These are phyloP conservation scores for Phaedon cochleariae DNA, from an alignment of 2,888 invertebrate species.

Conservation along the genomic window DNA sequence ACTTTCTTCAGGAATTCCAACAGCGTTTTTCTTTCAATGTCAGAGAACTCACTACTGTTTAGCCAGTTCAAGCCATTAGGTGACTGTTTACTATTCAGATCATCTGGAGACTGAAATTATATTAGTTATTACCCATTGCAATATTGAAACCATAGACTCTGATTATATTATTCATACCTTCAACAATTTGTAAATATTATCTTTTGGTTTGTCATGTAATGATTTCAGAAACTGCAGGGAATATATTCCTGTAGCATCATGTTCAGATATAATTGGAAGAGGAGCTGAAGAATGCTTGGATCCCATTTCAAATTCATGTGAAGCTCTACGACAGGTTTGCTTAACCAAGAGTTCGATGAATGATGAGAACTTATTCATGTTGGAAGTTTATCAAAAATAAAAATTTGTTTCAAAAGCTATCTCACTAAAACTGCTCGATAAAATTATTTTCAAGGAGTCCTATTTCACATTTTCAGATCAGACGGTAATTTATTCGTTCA, in stretches of 20 bases:
- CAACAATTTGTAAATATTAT: constrained; percentile 47
- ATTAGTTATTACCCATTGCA: neutral
- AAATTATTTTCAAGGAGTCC: neutral
- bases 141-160: too few relatives aligned
- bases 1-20: constrained; percentile 50
- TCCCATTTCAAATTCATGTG: constrained; percentile 51
- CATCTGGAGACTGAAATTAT: constrained; percentile 20
- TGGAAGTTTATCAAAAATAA: constrained; percentile 14
- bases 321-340: constrained; percentile 48
- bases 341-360: constrained; percentile 49
- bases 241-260: constrained; percentile 43
- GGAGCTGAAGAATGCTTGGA: constrained; percentile 45
- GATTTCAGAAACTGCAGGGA: constrained; percentile 51
- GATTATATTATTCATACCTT: constrained; percentile 38
- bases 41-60: constrained; percentile 40
- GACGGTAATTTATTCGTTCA: too few relatives aligned
- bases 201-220: constrained; percentile 50
- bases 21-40: constrained; percentile 44
- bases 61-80: constrained; percentile 35
- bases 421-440: neutral
- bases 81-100: constrained; percentile 33
- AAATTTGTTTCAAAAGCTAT: neutral
- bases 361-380: constrained; percentile 42
- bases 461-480: neutral
- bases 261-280: constrained; percentile 33